Base-by-base conservation (phyloP, 2,888 invertebrate genomes). In the Melieria picta region DNA sequence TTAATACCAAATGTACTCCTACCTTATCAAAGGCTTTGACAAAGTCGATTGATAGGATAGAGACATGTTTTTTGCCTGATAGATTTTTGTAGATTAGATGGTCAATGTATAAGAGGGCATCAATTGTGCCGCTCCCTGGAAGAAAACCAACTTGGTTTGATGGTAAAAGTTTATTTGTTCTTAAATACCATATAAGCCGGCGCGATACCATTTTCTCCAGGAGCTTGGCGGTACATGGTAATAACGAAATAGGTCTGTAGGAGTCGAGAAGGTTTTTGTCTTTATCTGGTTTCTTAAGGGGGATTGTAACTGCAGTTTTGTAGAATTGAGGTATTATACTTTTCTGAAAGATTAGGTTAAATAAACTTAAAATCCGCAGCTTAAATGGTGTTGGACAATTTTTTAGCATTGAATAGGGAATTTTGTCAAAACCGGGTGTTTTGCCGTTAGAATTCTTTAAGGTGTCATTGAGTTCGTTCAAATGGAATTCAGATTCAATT, bases 141-240 rank as follows among this genome's bases (percentile, higher is more conserved):
- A 57, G 65, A 13, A 72, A 74, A 4, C 62, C 72, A 5, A 65
- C 46, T 55, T 74, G 71, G 6, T 58, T 42, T n/a, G 62, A 50
- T 13, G 57, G 50, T 5, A 72, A 66, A 10, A 68, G 45, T 13
- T 68, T 69, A 7, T 70, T 67, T 62, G 13, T 50, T 47, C 46
- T 13, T 7, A 50, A 13, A 46, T 65, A 68, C 71, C 72, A 92
- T 45, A 63, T 42, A 10, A 73, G 45, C 45, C 65, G 55, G n/a
- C 66, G 69, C 0, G 69, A 56, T 9, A 73, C 13, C 5, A 73
- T 58, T 63, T 69, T 69, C 16, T 73, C 69, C 4, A 69, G 13
- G 6, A 69, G 43, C 43, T 69, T 69, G 13, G 63, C 56, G 5
- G 64, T 42, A 47, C 69, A 69, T 4, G 69, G 48, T 7, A 69